Evolutionary conservation across 2,888 invertebrate genomes (phyloP), one percentile per base, ranked within the genome.

Genomic region (Drosophila mayaguana): DNA sequence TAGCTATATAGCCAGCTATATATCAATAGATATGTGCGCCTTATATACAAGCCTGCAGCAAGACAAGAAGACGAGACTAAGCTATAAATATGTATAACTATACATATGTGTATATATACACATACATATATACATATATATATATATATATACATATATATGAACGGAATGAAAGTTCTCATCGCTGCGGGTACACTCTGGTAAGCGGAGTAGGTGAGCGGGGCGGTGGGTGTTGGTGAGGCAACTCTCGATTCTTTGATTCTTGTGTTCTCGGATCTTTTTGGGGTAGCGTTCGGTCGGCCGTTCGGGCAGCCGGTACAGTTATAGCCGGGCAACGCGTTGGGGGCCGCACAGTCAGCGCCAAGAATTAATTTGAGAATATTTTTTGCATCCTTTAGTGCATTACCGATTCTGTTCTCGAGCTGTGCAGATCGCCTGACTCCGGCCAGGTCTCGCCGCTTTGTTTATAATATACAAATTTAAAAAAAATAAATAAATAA

Each of bases 381-480:
- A 86, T 91, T 92, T 92, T 92, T 92, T 93, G 93, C 93, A 93
- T 93, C 92, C 92, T 91, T 92, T 92, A 92, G 93, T 93, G 93
- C 92, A 93, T 93, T 93, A 90, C 91, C 91, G 90, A 89, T 92
- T 92, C 91, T 91, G 92, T 91, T 90, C 90, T 91, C 92, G 92
- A 92, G 83, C 91, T 90, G 93, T 90, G 80, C 90, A 91, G 92
- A 92, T 91, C 91, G 86, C 65, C 66, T 46, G 74, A 74, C 75
- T 71, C 69, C 85, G 85, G 82, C 78, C 82, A 57, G 76, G 46
- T 53, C 64, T 57, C 75, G 72, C 40, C 69, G 73, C 56, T 68
- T 78, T 81, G 81, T 83, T 77, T 80, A 84, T 77, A 76, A 63
- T 65, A 71, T 70, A 50, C 18, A 45, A 54, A 28, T 55, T 57